A percentile compares a stretch with the other conserved stretches of the same genome.
Evolutionary conservation across 2,888 invertebrate species (phyloP).

Genomic region (Cerastoderma edule): DNA sequence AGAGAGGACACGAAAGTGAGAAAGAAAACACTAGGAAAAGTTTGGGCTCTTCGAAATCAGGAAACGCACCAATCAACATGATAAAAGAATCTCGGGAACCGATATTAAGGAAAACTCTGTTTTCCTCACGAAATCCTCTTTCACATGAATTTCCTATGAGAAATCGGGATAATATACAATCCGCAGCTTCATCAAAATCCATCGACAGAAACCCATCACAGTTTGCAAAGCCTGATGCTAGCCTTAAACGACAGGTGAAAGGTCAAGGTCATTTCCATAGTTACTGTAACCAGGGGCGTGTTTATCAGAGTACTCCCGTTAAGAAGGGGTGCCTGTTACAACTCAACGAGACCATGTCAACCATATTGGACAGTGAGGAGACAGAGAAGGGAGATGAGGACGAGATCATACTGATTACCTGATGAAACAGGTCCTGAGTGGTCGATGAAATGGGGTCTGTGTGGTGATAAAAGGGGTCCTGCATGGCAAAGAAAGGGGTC

Average conservation of each 20-base stretch:
- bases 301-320: conserved; percentile 48
- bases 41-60: neutral
- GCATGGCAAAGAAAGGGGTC: too few relatives aligned
- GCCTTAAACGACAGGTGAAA: neutral
- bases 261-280: neutral
- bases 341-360: conserved; percentile 49
- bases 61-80: neutral
- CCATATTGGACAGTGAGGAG: conserved; percentile 45
- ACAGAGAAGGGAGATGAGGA: conserved; percentile 31
- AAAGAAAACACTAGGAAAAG: conserved; percentile 6
- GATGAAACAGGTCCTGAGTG: too few relatives aligned
- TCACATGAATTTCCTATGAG: neutral
- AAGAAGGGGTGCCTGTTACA: conserved; percentile 29
- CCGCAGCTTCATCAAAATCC: neutral
- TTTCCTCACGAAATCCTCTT: neutral
- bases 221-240: neutral
- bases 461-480: too few relatives aligned
- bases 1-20: neutral
- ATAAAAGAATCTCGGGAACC: neutral
- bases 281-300: conserved; percentile 5
- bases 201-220: neutral
- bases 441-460: too few relatives aligned
- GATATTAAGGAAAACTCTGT: conserved; percentile 18
- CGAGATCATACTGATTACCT: too few relatives aligned
- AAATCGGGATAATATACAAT: neutral